Base-by-base conservation (phyloP, 2,797 vertebrate species). In the Lates japonicus region DNA sequence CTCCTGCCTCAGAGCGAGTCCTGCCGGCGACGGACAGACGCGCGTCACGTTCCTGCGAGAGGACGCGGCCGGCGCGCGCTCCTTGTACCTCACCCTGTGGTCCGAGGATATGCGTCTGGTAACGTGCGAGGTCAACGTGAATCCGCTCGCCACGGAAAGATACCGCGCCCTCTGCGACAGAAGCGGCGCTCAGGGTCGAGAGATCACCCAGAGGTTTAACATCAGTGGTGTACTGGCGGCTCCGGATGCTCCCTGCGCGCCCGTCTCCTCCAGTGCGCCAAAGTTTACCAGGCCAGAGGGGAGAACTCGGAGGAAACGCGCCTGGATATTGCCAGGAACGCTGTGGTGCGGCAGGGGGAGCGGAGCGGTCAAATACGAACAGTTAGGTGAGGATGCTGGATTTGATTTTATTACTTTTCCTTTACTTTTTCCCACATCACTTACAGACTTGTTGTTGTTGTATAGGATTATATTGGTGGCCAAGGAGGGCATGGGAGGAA, bases 291-390 rank as follows among this genome's bases (percentile, higher is more conserved):
- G 12, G 52, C 71, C 72, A 12, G 81, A 57, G 46, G 37, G 44
- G 1, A 86, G 44, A 71, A 55, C 13, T 11, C 88, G 86, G 12
- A 76, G 37, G 37, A 97, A 94, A 78, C 96, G 98, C 61, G 90
- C 96, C 3, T 96, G 92, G 96, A 93, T 94, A 2, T 80, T 98
- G 6, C 97, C 97, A 0, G 97, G 97, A 17, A 98, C 97, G 0
- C 88, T 98, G 51, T 98, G 98, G 97, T 98, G 97, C 62, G 97
- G 97, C 2, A 88, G 83, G 1, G 97, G 97, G 0, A 94, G 93
- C 81, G 95, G 85, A 20, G 97, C 97, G 0, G 74, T 41, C 3
- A 85, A 91, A 72, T 95, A 95, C 68, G 92, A 95, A 0, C 92
- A 98, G 49, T 86, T 98, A 72, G 97, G 97, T 98, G 84, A 95